phyloP scores from a whole-genome alignment of 2,888 invertebrate species.

The Octodonta nipae region DNA sequence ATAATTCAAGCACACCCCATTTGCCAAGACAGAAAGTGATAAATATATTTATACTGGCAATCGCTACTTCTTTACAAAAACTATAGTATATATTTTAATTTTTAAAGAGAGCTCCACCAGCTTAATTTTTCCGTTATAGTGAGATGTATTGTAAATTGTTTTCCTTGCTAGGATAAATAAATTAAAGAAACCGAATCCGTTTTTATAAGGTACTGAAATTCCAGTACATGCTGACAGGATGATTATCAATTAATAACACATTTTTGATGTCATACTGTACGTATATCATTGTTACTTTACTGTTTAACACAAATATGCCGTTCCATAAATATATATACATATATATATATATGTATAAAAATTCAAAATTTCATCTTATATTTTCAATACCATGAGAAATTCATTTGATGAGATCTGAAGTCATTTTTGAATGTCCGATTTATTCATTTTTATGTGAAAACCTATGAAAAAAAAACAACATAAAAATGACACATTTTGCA shows the following conservation, averaged over 20 bases:
- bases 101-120: conserved; percentile 17
- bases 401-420: too few species aligned
- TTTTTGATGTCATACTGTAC: conserved; percentile 3
- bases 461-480: conserved; percentile 11
- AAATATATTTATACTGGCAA: conserved; percentile 30
- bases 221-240: conserved; percentile 19
- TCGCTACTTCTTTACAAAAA: conserved; percentile 22
- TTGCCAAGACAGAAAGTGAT: conserved; percentile 30
- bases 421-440: too few species aligned
- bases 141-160: background rate
- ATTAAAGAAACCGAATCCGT: conserved; percentile 23
- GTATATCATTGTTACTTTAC: conserved; percentile 6
- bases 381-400: too few species aligned
- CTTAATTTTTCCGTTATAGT: conserved; percentile 10
- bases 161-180: conserved; percentile 3
- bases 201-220: conserved; percentile 23
- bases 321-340: conserved; percentile 11
- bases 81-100: conserved; percentile 15
- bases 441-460: too few species aligned
- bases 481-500: conserved; percentile 27
- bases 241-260: conserved; percentile 16
- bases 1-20: conserved; percentile 25
- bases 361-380: too few species aligned
- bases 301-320: conserved; percentile 13
- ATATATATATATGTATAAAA: too few species aligned